Percentiles rank a stretch among this genome's conserved stretches.
Evolutionary conservation across 2,888 invertebrate species (phyloP).

Genomic region (Acanthosepion lycidas): DNA sequence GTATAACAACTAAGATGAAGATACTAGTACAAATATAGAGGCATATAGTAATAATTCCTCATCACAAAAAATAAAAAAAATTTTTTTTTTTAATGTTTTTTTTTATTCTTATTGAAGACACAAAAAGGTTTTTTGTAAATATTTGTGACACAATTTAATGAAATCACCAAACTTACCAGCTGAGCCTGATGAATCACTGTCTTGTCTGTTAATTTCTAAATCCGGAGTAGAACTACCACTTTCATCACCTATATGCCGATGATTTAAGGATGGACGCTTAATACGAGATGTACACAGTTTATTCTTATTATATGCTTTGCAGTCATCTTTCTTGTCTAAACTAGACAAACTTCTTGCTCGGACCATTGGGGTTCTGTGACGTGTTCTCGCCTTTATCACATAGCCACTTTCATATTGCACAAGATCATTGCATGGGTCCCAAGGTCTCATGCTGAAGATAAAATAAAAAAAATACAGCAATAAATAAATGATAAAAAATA

Average conservation of each 20-base stretch:
- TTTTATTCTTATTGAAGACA: too few relatives aligned
- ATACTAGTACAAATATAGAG: too few relatives aligned
- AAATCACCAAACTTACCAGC: constrained; percentile 50
- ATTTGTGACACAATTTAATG: too few relatives aligned
- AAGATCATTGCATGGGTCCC: constrained; percentile 90
- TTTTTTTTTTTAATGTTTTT: too few relatives aligned
- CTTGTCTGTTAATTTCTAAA: constrained; percentile 56
- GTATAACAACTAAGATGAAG: too few relatives aligned
- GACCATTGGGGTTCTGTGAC: constrained; percentile 84
- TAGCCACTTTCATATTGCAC: constrained; percentile 90
- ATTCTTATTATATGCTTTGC: constrained; percentile 47
- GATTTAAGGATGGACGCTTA: constrained; percentile 55
- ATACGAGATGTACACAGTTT: constrained; percentile 51
- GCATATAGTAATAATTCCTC: too few relatives aligned
- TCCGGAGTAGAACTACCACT: constrained; percentile 66
- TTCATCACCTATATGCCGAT: constrained; percentile 59
- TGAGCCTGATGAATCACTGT: constrained; percentile 64
- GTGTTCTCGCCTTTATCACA: constrained; percentile 85
- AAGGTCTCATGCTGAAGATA: constrained; percentile 81
- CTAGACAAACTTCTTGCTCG: constrained; percentile 83
- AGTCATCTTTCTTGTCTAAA: constrained; percentile 73
- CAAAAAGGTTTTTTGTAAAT: too few relatives aligned
- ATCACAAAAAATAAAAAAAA: too few relatives aligned
- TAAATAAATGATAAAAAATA: too few relatives aligned
- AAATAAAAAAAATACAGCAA: too few relatives aligned